phyloP scores from a whole-genome alignment of 2,797 vertebrate species.

The Valencia hispanica region DNA sequence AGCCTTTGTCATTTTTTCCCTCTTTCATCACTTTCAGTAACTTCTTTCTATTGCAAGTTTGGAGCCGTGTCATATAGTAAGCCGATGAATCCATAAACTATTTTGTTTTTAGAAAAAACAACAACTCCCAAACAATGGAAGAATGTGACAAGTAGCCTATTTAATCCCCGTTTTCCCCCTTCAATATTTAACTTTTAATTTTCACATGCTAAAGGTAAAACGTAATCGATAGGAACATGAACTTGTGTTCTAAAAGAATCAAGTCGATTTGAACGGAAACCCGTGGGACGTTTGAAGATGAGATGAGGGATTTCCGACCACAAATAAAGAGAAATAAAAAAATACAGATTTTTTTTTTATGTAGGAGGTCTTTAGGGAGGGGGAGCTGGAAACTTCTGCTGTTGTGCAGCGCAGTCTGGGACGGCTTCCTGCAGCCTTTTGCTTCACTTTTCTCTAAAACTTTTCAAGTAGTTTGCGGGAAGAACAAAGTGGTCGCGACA shows the following conservation, averaged over 20 bases:
- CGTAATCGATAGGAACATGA: neutral
- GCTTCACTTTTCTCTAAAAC: slow-evolving; percentile 8
- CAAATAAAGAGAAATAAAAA: slow-evolving; percentile 23
- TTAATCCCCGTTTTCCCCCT: neutral
- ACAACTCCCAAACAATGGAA: neutral
- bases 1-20: slow-evolving; percentile 32
- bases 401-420: slow-evolving; percentile 50
- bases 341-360: slow-evolving; percentile 24
- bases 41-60: neutral
- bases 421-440: slow-evolving; percentile 19
- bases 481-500: neutral
- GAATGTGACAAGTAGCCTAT: neutral
- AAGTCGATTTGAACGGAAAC: neutral
- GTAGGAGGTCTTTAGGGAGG: slow-evolving; percentile 23
- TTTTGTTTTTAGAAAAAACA: neutral
- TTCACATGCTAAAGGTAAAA: neutral
- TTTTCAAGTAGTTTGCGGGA: neutral
- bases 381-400: slow-evolving; percentile 67
- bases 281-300: neutral
- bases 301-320: slow-evolving; percentile 52
- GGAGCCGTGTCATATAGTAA: neutral
- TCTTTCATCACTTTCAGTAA: slow-evolving; percentile 9
- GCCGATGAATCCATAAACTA: neutral
- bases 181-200: neutral
- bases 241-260: neutral